These are phyloP conservation scores for Vanessa atalanta DNA, from an alignment of 1,140 invertebrate species.

Conservation along the genomic window DNA sequence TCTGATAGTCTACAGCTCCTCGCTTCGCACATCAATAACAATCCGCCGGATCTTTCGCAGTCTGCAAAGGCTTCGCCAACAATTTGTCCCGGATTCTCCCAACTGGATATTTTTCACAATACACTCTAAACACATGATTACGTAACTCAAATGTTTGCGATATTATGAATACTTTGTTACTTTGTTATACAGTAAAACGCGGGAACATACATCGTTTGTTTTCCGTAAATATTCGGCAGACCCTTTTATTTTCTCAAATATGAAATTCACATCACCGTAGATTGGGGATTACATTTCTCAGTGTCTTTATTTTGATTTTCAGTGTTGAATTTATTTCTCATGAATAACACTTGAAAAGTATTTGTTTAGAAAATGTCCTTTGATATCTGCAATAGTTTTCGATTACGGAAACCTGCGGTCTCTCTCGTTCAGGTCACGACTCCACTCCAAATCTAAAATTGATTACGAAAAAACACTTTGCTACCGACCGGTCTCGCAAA, in stretches of 20 bases:
- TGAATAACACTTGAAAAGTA: not conserved
- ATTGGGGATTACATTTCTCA: too few species aligned
- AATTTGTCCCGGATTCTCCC: slow-evolving; percentile 60
- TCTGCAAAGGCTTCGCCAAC: slow-evolving; percentile 49
- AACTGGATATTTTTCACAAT: slow-evolving; percentile 40
- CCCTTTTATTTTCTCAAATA: not conserved
- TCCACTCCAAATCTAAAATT: slow-evolving; percentile 76
- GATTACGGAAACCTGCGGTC: slow-evolving; percentile 53
- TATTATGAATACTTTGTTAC: slow-evolving; percentile 15
- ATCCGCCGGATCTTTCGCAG: slow-evolving; percentile 58
- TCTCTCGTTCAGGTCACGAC: slow-evolving; percentile 70
- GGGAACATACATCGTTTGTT: not conserved
- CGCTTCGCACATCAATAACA: slow-evolving; percentile 63
- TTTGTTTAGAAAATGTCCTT: slow-evolving; percentile 10
- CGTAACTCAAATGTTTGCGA: slow-evolving; percentile 9
- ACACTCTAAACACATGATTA: slow-evolving; percentile 10
- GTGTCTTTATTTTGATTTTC: too few species aligned
- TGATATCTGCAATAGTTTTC: slow-evolving; percentile 12
- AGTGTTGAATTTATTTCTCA: too few species aligned
- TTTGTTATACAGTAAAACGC: not conserved
- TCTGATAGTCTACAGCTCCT: slow-evolving; percentile 40
- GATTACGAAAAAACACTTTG: slow-evolving; percentile 67
- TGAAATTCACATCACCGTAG: not conserved
- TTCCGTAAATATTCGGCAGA: not conserved
- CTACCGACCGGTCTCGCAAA: slow-evolving; percentile 50